These are phyloP conservation scores for Synergus itoensis DNA, from an alignment of 2,888 invertebrate species.

Conservation along the genomic window DNA sequence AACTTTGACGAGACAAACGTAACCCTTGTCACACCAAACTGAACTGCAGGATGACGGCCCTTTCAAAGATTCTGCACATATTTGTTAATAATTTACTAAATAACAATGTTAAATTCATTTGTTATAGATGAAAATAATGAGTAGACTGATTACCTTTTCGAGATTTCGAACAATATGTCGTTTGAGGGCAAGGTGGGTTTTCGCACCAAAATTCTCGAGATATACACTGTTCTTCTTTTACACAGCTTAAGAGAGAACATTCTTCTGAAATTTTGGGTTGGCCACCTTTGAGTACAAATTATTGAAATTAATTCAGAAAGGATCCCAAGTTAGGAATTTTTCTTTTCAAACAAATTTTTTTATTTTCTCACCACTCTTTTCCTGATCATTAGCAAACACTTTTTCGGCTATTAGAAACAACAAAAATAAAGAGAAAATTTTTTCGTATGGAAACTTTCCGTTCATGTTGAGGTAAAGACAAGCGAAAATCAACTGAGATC, in stretches of 20 bases:
- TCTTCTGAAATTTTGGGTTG: constrained; percentile 51
- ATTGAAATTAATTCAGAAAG: neutral
- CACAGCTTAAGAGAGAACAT: constrained; percentile 63
- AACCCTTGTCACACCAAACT: constrained; percentile 65
- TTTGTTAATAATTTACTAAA: constrained; percentile 15
- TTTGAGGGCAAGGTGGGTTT: constrained; percentile 66
- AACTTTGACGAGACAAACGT: constrained; percentile 63
- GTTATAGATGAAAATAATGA: neutral
- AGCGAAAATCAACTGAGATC: neutral
- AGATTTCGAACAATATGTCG: constrained; percentile 68
- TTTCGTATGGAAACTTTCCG: neutral
- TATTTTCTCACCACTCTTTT: neutral
- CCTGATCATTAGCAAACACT: constrained; percentile 7
- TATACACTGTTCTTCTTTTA: constrained; percentile 61
- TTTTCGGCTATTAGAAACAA: neutral
- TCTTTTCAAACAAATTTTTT: neutral
- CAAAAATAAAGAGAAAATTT: neutral
- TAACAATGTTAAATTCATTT: neutral
- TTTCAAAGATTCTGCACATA: constrained; percentile 62
- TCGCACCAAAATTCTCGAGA: constrained; percentile 68
- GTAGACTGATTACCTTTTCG: constrained; percentile 59
- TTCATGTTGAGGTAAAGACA: constrained; percentile 18
- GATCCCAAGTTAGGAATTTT: neutral
- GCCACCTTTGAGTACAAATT: neutral
- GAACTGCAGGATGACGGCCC: constrained; percentile 67